phyloP scores from a whole-genome alignment of 2,797 vertebrate species.

The Brotula barbata region DNA sequence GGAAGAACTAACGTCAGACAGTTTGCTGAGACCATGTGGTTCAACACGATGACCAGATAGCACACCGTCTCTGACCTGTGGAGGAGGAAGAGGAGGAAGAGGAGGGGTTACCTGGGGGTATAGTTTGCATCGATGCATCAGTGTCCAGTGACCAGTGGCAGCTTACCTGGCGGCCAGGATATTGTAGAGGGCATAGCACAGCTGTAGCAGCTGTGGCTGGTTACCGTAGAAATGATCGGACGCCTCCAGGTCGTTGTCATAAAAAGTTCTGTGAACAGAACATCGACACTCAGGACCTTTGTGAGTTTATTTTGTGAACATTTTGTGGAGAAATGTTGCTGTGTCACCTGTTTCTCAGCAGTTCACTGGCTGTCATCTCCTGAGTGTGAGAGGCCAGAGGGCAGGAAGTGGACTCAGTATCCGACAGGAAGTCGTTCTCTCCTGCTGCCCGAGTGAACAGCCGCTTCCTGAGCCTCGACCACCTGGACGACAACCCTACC shows the following conservation, averaged over 20 bases:
- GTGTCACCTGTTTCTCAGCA: conserved; percentile 88
- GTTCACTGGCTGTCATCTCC: conserved; percentile 91
- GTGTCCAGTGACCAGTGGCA: not conserved
- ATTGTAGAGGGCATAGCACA: conserved; percentile 92
- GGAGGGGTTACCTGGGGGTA: no score
- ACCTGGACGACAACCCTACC: not conserved
- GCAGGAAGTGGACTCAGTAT: conserved; percentile 65
- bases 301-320: not conserved
- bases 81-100: no score
- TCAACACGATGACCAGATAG: conserved; percentile 66
- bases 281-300: no score
- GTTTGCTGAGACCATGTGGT: conserved; percentile 94
- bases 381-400: conserved; percentile 80
- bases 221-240: conserved; percentile 87
- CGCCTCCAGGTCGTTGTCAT: conserved; percentile 86
- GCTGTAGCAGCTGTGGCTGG: conserved; percentile 88
- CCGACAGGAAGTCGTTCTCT: conserved; percentile 63
- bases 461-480: conserved; percentile 60
- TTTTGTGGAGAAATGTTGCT: not conserved
- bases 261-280: conserved; percentile 85
- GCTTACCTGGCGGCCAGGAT: conserved; percentile 84
- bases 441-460: conserved; percentile 72
- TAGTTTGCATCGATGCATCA: no score
- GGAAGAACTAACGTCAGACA: conserved; percentile 91
- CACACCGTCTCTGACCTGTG: conserved; percentile 64